These are phyloP conservation scores for Hirudinaria manillensis DNA, from an alignment of 2,888 invertebrate species.

Conservation along the genomic window DNA sequence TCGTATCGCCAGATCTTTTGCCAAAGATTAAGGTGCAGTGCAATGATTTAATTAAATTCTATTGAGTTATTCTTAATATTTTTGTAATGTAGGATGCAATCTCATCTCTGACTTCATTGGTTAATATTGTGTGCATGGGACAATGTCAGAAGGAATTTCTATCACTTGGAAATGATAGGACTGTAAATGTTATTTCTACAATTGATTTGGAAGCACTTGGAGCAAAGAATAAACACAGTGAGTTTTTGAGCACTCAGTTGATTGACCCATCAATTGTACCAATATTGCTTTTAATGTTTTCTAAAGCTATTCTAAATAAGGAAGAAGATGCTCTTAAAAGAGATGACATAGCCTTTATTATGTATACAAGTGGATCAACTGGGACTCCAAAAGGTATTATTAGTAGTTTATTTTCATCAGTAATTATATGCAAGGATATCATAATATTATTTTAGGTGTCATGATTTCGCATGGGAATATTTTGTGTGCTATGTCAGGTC, in stretches of 20 bases:
- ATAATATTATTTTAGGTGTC: conserved; percentile 55
- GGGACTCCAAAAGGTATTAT: conserved; percentile 80
- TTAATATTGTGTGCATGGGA: conserved; percentile 1
- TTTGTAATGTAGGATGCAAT: background rate
- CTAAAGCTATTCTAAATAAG: background rate
- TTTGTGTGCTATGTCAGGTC: conserved; percentile 55
- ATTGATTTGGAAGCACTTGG: background rate
- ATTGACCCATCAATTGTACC: too few species aligned
- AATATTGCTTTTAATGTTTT: too few species aligned
- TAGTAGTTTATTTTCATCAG: background rate
- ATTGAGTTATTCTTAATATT: background rate
- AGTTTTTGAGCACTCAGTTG: too few species aligned
- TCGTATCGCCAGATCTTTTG: conserved; percentile 84
- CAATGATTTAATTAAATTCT: conserved; percentile 42
- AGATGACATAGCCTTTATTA: conserved; percentile 84
- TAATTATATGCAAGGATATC: background rate
- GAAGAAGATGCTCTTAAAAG: conserved; percentile 43
- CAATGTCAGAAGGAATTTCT: background rate
- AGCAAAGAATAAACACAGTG: background rate
- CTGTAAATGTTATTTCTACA: background rate
- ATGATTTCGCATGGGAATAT: conserved; percentile 56
- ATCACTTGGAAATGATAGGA: background rate
- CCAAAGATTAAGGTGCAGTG: conserved; percentile 65
- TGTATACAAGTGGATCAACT: conserved; percentile 98
- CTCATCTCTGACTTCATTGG: background rate